Evolutionary conservation across 2,888 invertebrate species (phyloP), one percentile per base, ranked within the genome.

Genomic region (Pteria penguin): DNA sequence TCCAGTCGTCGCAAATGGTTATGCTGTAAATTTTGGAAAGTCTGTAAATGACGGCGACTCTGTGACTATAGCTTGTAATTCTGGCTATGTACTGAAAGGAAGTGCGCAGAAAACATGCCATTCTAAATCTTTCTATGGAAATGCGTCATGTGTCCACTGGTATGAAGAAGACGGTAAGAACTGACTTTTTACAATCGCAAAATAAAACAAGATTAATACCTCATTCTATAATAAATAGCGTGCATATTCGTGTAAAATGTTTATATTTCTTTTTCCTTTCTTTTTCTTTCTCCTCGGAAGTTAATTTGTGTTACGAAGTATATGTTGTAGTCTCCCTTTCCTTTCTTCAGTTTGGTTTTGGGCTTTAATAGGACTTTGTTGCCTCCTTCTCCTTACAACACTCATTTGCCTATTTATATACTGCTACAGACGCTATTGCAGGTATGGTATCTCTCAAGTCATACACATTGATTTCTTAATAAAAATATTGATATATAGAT

Each of bases 341-440:
- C n/a, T n/a, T n/a, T n/a, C n/a, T n/a, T n/a, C 68, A 74, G 74
- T 74, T 33, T 74, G 74, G 74, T 74, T 74, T 68, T 74, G 74
- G 74, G 52, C 66, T 22, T 27, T 68, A 24, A 68, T 74, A 32
- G 74, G 61, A 2, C 29, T 74, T 1, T 55, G 54, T 2, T 61
- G 52, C 4, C 33, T 74, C 24, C 27, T 74, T 31, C 68, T 52
- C 2, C 26, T 74, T 4, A 62, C 60, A 1, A 26, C 31, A n/a
- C 24, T 74, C 3, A 54, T 62, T 22, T 29, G 58, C 1, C 32
- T 74, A 14, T 62, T 54, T 33, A 36, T 74, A 11, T 27, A 68
- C 22, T 54, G 68, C 11, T 60, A 36, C 27, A 29, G 68, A 62
- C 45, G 55, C 29, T 74, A 68, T n/a, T 74, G 68, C 27, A 66